Conservation (phyloP, 1,140 invertebrate genomes). For the Hylyphantes graminicola region DNA sequence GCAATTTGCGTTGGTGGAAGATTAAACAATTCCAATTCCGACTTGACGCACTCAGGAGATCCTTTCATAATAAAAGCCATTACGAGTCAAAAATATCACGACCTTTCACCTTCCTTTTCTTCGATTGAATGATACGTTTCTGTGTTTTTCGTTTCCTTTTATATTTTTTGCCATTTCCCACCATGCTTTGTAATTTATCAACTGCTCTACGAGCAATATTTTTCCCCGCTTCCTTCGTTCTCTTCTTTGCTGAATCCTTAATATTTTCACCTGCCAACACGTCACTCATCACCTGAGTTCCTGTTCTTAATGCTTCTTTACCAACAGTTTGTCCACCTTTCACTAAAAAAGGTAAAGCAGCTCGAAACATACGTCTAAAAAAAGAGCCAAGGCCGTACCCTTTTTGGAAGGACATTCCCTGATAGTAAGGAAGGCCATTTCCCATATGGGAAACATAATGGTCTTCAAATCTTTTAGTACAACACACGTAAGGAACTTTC, state of each 20-base stretch:
- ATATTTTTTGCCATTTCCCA: conserved; percentile 11
- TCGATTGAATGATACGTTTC: conserved; percentile 13
- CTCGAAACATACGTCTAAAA: conserved; percentile 20
- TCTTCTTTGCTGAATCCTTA: not conserved
- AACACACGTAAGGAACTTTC: not conserved
- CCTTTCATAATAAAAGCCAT: conserved; percentile 22
- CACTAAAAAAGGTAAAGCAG: conserved; percentile 6
- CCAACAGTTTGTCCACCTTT: conserved; percentile 12
- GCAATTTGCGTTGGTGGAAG: conserved; percentile 33
- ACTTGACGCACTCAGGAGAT: conserved; percentile 34
- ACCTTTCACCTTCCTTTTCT: conserved; percentile 3
- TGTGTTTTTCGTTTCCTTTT: conserved; percentile 1
- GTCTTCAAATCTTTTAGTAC: conserved; percentile 18
- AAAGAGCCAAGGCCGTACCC: conserved; percentile 1
- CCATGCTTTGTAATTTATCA: conserved; percentile 5
- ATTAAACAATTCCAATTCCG: conserved; percentile 10
- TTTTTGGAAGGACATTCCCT: not conserved
- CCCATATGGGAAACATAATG: conserved; percentile 17
- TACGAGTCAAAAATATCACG: conserved; percentile 39
- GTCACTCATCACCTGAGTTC: conserved; percentile 6
- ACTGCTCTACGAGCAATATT: not conserved
- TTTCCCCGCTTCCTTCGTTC: conserved; percentile 21
- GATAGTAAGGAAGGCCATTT: conserved; percentile 6
- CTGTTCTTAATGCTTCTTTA: conserved; percentile 27
- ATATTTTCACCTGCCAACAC: conserved; percentile 25